Percentiles rank a stretch among this genome's conserved stretches.
Evolutionary conservation across 2,797 vertebrate species (phyloP).

Genomic region (Sebastes taczanowskii): DNA sequence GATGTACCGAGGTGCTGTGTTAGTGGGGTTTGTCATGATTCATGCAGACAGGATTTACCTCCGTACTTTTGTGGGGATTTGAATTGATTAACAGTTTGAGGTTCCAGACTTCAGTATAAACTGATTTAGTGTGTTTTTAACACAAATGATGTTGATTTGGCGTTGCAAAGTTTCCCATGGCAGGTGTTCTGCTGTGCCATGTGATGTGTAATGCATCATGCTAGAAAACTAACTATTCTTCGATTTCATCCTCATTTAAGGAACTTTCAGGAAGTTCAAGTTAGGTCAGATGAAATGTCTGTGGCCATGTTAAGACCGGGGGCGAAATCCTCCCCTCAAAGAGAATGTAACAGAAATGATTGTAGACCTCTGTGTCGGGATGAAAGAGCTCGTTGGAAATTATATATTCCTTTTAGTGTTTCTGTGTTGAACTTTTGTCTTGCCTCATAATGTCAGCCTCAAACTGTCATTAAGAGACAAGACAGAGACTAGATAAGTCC

Average conservation of each 20-base stretch:
- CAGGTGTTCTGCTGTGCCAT: not conserved
- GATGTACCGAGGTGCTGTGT: not conserved
- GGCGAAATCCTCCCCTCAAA: slow-evolving; percentile 23
- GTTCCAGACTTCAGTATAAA: not conserved
- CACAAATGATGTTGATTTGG: no score
- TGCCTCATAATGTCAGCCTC: slow-evolving; percentile 19
- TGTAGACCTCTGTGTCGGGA: not conserved
- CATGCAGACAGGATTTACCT: slow-evolving; percentile 9
- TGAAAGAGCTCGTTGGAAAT: slow-evolving; percentile 44
- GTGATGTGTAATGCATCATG: not conserved
- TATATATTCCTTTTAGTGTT: slow-evolving; percentile 44
- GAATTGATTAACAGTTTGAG: slow-evolving; percentile 13
- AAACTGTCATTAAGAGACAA: slow-evolving; percentile 28
- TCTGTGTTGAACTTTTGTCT: slow-evolving; percentile 25
- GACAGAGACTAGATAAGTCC: not conserved
- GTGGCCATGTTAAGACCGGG: not conserved
- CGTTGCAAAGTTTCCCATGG: not conserved
- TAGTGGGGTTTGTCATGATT: slow-evolving; percentile 15
- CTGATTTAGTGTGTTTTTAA: not conserved
- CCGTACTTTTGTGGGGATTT: not conserved
- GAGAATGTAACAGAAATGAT: slow-evolving; percentile 12
- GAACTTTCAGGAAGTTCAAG: slow-evolving; percentile 13
- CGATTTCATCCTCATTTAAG: not conserved
- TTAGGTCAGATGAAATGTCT: slow-evolving; percentile 7
- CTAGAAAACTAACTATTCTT: not conserved